Percentiles rank a stretch among this genome's conserved stretches.
phyloP scores from a whole-genome alignment of 2,797 vertebrate species.

The Lepilemur septentrionalis region DNA sequence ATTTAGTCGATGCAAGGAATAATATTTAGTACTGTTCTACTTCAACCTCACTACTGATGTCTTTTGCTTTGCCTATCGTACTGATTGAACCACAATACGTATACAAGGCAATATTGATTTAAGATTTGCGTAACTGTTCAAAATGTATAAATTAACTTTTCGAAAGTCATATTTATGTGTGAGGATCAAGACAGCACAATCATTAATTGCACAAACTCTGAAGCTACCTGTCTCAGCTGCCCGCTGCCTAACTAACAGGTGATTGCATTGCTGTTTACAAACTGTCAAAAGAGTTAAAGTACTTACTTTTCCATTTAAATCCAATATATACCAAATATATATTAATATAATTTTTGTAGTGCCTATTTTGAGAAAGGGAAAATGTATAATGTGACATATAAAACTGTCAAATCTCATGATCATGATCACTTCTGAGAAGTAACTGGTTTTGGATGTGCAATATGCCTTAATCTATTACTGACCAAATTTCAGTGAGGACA shows the following conservation, averaged over 20 bases:
- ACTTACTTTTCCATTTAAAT: background rate
- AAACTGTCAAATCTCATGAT: background rate
- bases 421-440: background rate
- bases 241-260: background rate
- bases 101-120: background rate
- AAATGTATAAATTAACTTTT: background rate
- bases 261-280: background rate
- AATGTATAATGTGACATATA: background rate
- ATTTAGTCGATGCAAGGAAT: background rate
- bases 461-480: background rate
- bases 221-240: background rate
- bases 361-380: background rate
- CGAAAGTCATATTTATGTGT: background rate
- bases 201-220: background rate
- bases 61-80: background rate
- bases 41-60: background rate
- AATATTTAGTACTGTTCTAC: background rate
- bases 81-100: background rate
- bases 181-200: background rate
- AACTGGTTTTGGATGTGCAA: background rate
- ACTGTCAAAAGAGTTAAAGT: background rate
- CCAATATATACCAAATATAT: background rate
- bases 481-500: background rate
- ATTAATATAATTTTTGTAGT: background rate
- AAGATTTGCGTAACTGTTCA: background rate